Evolutionary conservation across 1,140 invertebrate genomes (phyloP), one percentile per base, ranked within the genome.

Genomic region (Tigriopus japonicus): DNA sequence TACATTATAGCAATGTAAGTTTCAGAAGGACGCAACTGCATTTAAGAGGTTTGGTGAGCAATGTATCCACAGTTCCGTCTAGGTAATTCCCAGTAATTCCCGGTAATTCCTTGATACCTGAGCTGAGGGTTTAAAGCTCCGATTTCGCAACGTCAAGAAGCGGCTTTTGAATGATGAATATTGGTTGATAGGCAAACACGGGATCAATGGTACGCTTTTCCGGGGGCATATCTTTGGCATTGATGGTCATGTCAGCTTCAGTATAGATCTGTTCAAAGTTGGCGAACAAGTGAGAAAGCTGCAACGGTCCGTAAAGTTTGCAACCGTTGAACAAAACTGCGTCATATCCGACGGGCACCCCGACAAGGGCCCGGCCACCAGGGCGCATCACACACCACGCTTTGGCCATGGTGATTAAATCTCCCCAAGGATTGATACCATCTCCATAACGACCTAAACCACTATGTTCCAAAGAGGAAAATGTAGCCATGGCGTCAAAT

Each of bases 371-470:
- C 12, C 28, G 3, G 1, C 42, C 58, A 5, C 45, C 58, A 3
- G 23, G 15, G 13, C 35, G 49, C 13, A 45, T 60, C 1, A 49
- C 24, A 60, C 58, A 60, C 42, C 58, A 52, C 1, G 45, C 41
- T 15, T 28, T 12, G 12, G 42, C 58, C 42, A 60, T 60, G 28
- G 58, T 51, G 15, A 60, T 49, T 10, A 60, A n/a, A 35, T 60
- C 58, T 51, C 58, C 58, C 58, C 55, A 58, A 58, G 58, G 58
- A 35, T 52, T 51, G 15, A 60, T n/a, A 7, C 28, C n/a, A 24
- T 60, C 58, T 19, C 58, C 58, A 60, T 60, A 60, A 15, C 58
- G 58, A 19, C 58, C 58, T 52, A 60, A 19, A 5, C 58, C 58
- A 19, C 42, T 52, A 24, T 60, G 58, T 28, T 60, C 58, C 15